Percentiles rank a stretch among this genome's conserved stretches.
Conservation (phyloP, 2,797 vertebrate genomes). For the Notoglanidium macrostoma region DNA sequence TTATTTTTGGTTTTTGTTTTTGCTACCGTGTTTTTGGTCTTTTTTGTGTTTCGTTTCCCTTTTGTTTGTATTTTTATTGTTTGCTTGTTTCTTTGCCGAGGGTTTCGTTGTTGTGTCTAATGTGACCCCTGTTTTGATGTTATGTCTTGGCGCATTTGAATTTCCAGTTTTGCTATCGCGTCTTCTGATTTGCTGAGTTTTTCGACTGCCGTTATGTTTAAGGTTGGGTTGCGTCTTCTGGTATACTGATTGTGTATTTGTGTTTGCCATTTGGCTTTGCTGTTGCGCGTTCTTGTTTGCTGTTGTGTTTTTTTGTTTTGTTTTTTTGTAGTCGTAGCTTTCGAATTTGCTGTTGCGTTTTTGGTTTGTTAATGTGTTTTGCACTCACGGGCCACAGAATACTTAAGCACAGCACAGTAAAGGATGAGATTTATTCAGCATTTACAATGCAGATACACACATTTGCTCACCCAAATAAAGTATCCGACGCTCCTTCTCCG, state of each 20-base stretch:
- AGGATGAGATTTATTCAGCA: not conserved
- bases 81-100: no score
- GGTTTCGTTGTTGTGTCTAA: no score
- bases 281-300: not conserved
- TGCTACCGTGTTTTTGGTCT: no score
- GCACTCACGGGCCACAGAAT: not conserved
- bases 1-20: not conserved
- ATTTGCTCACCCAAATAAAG: not conserved
- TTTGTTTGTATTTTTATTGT: no score
- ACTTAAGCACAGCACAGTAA: not conserved
- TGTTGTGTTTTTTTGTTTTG: not conserved
- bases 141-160: no score
- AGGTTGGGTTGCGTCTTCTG: not conserved
- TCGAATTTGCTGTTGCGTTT: not conserved
- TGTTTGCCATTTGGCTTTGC: not conserved
- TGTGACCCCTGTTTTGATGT: no score
- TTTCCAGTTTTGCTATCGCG: no score
- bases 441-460: conserved; percentile 20
- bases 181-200: no score
- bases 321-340: not conserved
- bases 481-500: conserved; percentile 48
- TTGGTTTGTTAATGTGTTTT: not conserved
- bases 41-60: no score
- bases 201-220: no score
- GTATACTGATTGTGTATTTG: not conserved